These are phyloP conservation scores for Pseudomyrmex pallidus DNA, from an alignment of 1,140 invertebrate genomes.

Conservation along the genomic window DNA sequence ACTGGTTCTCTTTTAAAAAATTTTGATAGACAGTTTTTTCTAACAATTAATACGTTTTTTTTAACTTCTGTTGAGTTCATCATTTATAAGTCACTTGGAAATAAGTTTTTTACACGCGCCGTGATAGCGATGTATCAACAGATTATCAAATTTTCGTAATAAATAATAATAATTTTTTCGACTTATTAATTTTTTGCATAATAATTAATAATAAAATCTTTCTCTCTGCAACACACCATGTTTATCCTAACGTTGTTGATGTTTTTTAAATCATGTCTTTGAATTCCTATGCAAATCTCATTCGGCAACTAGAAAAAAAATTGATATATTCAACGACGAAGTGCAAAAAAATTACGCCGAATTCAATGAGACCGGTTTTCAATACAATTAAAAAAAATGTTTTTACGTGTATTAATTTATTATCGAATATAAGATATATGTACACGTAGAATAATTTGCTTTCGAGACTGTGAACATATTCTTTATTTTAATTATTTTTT, in stretches of 20 bases:
- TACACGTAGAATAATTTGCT: conserved; percentile 12
- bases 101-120: no score
- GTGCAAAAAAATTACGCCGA: conserved; percentile 19
- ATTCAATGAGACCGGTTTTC: conserved; percentile 35
- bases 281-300: conserved; percentile 27
- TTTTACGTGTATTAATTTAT: conserved; percentile 1
- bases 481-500: conserved; percentile 32
- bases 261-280: conserved; percentile 40
- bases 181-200: conserved; percentile 29
- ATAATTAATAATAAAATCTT: conserved; percentile 23
- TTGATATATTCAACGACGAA: conserved; percentile 36
- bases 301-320: conserved; percentile 31
- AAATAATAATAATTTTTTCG: conserved; percentile 51
- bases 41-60: no score
- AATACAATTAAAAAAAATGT: conserved; percentile 28
- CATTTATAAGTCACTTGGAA: no score
- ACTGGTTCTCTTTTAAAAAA: no score
- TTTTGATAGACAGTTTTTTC: no score
- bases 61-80: no score
- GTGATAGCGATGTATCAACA: no score
- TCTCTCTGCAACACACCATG: conserved; percentile 21
- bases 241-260: conserved; percentile 38
- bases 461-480: not conserved
- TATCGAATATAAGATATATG: not conserved
- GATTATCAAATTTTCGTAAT: conserved; percentile 24